Base-by-base conservation (phyloP, 2,797 vertebrate genomes). In the Sebastes trivittatus region DNA sequence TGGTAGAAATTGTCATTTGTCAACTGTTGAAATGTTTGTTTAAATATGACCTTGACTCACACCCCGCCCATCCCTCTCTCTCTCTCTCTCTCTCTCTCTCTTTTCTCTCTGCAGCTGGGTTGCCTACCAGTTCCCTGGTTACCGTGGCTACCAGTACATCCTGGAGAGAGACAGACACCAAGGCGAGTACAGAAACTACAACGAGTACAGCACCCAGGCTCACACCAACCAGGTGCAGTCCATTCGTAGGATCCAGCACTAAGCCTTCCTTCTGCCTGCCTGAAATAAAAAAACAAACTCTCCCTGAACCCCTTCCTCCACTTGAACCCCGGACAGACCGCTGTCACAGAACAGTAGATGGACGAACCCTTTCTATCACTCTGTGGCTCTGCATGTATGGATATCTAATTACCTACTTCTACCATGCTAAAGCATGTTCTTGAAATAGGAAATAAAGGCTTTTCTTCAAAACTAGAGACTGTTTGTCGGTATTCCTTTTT, bases 181-280 rank as follows among this genome's bases (percentile, higher is more conserved):
- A 55, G 97, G 98, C 72, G 98, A 99, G 93, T 99, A 97, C 96
- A 97, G 95, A 92, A 96, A 96, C 95, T 99, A 98, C 96, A 98
- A 96, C 0, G 97, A 98, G 89, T 98, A 94, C 86, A 96, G 98
- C 96, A 98, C 97, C 85, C 98, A 99, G 95, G 97, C 97, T 88
- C 98, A 98, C 91, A 98, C 97, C 88, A 97, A 97, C 95, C 98
- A 98, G 96, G 96, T 99, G 94, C 98, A 99, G 95, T 99, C 98
- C 93, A 98, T 99, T 88, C 97, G 97, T 94, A 97, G 98, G 81
- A 95, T 99, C 95, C 98, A 99, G 96, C 98, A 99, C 91, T 99
- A 95, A 94, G 88, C 76, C 91, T 85, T 70, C 81, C 3, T 10
- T 85, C 80, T 80, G 80, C 87, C 81, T 68, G 84, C 84, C 89